Percentiles rank a stretch among this genome's conserved stretches.
Conservation (phyloP, 1,140 invertebrate genomes). For the Lysiphlebus fabarum region DNA sequence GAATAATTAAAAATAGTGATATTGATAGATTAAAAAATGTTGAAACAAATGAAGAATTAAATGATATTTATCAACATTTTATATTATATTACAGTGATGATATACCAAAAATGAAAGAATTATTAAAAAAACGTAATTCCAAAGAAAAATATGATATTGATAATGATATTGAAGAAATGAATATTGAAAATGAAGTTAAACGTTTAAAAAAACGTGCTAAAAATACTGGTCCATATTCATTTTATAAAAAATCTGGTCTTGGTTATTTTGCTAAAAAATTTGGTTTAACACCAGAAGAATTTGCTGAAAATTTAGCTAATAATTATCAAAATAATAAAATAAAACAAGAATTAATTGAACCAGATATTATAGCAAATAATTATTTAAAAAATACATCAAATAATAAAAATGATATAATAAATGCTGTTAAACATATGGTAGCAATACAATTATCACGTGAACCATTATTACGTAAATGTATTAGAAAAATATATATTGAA, state of each 20-base stretch:
- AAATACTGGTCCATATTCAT: slow-evolving; percentile 79
- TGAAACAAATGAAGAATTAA: slow-evolving; percentile 86
- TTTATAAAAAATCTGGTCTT: slow-evolving; percentile 81
- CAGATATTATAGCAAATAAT: slow-evolving; percentile 75
- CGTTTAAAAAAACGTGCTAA: slow-evolving; percentile 76
- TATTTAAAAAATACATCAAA: slow-evolving; percentile 60
- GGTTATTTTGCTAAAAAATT: slow-evolving; percentile 84
- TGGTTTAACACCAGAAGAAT: slow-evolving; percentile 92
- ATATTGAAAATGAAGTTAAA: slow-evolving; percentile 61
- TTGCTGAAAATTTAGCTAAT: slow-evolving; percentile 93
- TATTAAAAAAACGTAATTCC: slow-evolving; percentile 58
- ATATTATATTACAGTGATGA: slow-evolving; percentile 87
- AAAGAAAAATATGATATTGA: slow-evolving; percentile 56
- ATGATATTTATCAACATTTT: slow-evolving; percentile 91
- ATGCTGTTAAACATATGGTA: slow-evolving; percentile 90
- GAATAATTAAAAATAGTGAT: slow-evolving; percentile 82
- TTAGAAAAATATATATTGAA: slow-evolving; percentile 87
- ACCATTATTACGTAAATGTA: slow-evolving; percentile 79
- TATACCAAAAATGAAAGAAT: slow-evolving; percentile 80
- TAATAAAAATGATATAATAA: slow-evolving; percentile 73
- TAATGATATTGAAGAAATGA: slow-evolving; percentile 54
- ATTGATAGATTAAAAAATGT: slow-evolving; percentile 76
- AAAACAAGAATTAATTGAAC: slow-evolving; percentile 82
- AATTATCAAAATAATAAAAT: slow-evolving; percentile 97
- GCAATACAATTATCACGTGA: slow-evolving; percentile 90